phyloP scores from a whole-genome alignment of 2,113 vertebrate genomes.

The Sciurus niger region DNA sequence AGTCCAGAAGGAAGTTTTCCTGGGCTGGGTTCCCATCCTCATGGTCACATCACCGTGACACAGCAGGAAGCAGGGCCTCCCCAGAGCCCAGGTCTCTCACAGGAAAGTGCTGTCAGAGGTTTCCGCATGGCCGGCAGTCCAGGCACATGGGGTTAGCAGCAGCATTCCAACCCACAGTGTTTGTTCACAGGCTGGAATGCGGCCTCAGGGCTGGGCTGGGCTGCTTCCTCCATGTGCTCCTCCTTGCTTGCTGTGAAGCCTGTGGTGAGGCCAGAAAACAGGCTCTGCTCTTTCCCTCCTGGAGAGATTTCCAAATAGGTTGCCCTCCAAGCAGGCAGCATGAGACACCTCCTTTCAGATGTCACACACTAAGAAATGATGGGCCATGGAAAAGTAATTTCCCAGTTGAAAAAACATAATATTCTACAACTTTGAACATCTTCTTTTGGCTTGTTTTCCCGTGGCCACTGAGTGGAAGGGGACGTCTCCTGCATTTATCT shows the following conservation, averaged over 20 bases:
- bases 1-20: constrained; percentile 81
- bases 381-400: neutral
- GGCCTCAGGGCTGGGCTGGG: neutral
- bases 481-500: neutral
- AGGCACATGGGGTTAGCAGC: neutral
- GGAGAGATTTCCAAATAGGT: neutral
- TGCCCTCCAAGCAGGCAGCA: neutral
- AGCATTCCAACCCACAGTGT: neutral
- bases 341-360: constrained; percentile 33
- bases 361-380: neutral
- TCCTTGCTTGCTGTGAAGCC: neutral
- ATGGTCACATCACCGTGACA: constrained; percentile 75
- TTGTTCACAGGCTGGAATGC: constrained; percentile 5
- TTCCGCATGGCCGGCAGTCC: neutral
- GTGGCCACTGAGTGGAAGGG: neutral
- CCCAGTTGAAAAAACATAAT: neutral
- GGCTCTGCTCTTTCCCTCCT: neutral
- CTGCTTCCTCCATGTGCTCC: neutral
- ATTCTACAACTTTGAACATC: neutral
- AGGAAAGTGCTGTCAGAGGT: constrained; percentile 77
- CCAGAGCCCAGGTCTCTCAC: constrained; percentile 83
- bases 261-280: neutral
- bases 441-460: constrained; percentile 1
- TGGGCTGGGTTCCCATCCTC: constrained; percentile 79
- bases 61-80: constrained; percentile 76